Base-by-base conservation (phyloP, 2,113 vertebrate species). In the Opisthocomus hoazin region DNA sequence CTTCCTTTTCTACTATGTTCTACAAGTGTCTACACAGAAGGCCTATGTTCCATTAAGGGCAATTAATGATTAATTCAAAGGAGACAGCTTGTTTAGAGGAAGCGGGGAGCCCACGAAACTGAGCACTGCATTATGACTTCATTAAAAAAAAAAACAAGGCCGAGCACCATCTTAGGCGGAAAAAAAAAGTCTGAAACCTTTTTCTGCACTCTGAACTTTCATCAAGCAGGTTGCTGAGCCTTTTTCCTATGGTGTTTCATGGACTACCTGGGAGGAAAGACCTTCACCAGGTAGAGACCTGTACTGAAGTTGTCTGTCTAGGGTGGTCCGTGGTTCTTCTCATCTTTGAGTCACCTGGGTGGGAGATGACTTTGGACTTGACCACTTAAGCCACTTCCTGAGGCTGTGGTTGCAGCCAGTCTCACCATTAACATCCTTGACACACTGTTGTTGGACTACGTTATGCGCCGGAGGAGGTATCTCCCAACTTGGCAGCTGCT, bases 51-150 rank as follows among this genome's bases (percentile, higher is more conserved):
- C 84, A 90, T 64, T 10, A 30, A 91, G 70, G 27, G n/a, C 10
- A 85, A 93, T 89, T 80, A 87, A 96, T 79, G 66, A 93, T 91
- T 95, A 92, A 96, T 91, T 77, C 39, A 90, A 82, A 93, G 46
- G 17, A 89, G 64, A 66, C 16, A 51, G 15, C 12, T 81, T 61
- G 18, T 75, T 74, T 54, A 70, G 36, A 71, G 43, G 71, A 83
- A 80, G 4, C 1, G 6, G n/a, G 26, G 11, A 85, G 13, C 15
- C 16, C 15, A 27, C 1, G 1, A 50, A 85, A 71, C 43, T 54
- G 51, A 91, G 36, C 7, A 15, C 8, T 34, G 11, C 15, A 30
- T 45, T 36, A 74, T 36, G 64, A 6, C n/a, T 88, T 91, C n/a
- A 50, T 84, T 51, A 64, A 56, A 88, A n/a, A 76, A 36, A 11